phyloP scores from a whole-genome alignment of 2,113 vertebrate species.

The Podiceps cristatus region DNA sequence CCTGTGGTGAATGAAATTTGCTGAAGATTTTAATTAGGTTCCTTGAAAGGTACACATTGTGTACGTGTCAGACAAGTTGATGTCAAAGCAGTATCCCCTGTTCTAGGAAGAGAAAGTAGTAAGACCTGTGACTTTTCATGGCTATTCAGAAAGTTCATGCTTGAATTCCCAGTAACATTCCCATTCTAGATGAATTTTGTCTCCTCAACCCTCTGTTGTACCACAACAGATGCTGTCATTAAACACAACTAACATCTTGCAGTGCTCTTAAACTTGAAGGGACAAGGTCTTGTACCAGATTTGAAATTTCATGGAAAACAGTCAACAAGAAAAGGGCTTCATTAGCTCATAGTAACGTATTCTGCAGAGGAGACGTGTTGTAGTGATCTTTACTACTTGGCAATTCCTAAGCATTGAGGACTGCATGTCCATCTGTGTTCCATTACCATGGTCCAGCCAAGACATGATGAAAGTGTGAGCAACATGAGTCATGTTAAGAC shows the following conservation, averaged over 20 bases:
- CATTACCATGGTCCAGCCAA: background rate
- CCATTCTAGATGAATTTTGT: background rate
- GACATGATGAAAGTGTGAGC: background rate
- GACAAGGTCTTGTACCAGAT: background rate
- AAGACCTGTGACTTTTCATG: background rate
- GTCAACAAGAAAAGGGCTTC: background rate
- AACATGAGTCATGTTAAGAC: background rate
- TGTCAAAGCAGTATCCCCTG: background rate
- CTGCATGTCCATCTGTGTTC: accelerated
- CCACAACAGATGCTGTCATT: background rate
- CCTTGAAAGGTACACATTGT: background rate
- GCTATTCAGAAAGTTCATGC: background rate
- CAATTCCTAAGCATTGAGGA: background rate
- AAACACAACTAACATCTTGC: background rate
- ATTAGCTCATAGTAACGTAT: background rate
- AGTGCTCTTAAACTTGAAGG: background rate
- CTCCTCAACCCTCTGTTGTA: background rate
- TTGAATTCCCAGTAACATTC: background rate
- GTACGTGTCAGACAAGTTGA: background rate
- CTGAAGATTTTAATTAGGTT: background rate
- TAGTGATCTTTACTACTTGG: background rate
- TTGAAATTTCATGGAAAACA: background rate
- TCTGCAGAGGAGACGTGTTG: background rate
- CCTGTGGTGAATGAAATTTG: background rate
- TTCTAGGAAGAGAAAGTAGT: background rate